Base-by-base conservation (phyloP, 2,113 vertebrate species). In the Saguinus midas region DNA sequence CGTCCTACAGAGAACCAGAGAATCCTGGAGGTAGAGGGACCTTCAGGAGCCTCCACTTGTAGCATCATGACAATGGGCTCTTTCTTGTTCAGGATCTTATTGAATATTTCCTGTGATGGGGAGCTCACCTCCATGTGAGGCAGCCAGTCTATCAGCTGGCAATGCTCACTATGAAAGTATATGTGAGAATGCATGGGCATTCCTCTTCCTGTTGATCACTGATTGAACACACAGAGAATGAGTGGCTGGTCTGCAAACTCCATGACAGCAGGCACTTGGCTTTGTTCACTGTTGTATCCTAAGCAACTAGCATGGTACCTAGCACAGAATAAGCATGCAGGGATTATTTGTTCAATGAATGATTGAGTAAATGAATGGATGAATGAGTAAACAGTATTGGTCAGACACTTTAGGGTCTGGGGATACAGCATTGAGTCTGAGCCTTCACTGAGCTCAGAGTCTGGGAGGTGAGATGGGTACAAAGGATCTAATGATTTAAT, bases 251-350 rank as follows among this genome's bases (percentile, higher is more conserved):
- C 40, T 25, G 40, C 8, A 6, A 16, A 61, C 29, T 6, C 50
- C 58, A 11, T 7, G 23, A 43, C 12, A 58, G n/a, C 0, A 16
- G 58, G 35, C 14, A 64, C 6, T 37, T 1, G 32, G 66, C 8
- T 25, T 18, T 6, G n/a, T 23, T 32, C 40, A 23, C 1, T 0
- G 20, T 4, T 35, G 21, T 25, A n/a, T 12, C 52, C 80, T 81
- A 1, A 9, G 55, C 6, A 27, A 40, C 45, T 8, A 20, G 58
- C 27, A 25, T 0, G 2, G n/a, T 11, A 48, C 45, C 45, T 1
- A 8, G 43, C 6, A 55, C 3, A 11, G 1, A 87, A 25, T 0
- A 43, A 43, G 52, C 37, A 10, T n/a, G 23, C 55, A 40, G 37
- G 8, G 45, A n/a, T 14, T 37, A 48, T 1, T 11, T 85, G 43